Conservation (phyloP, 1,140 invertebrate genomes). For the Lordiphosa stackelbergi region DNA sequence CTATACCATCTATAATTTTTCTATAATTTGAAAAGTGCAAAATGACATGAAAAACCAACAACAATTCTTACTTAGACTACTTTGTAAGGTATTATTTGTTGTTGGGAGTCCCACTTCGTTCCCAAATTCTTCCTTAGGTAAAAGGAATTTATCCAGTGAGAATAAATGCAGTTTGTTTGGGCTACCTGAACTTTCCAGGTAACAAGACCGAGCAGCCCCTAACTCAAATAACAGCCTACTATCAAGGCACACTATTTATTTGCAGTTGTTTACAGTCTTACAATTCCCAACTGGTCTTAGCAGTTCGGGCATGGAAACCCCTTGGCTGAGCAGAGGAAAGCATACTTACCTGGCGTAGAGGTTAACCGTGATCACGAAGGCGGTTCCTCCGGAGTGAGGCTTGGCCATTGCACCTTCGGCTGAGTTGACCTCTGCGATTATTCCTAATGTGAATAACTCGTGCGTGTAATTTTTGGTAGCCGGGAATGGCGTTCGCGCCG, state of each 20-base stretch:
- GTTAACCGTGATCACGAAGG: slow-evolving; percentile 83
- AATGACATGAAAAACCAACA: too few relatives aligned
- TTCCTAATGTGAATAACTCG: slow-evolving; percentile 77
- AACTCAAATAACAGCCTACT: slow-evolving; percentile 6
- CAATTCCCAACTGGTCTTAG: slow-evolving; percentile 47
- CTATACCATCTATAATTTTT: too few relatives aligned
- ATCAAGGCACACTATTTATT: not conserved
- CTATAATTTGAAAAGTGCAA: too few relatives aligned
- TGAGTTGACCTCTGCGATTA: slow-evolving; percentile 76
- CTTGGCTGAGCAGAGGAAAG: slow-evolving; percentile 22
- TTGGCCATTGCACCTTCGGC: slow-evolving; percentile 60
- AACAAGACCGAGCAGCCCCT: too few relatives aligned
- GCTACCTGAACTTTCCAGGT: too few relatives aligned
- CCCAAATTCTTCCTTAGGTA: too few relatives aligned
- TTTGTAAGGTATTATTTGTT: too few relatives aligned
- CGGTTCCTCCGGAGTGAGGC: slow-evolving; percentile 82
- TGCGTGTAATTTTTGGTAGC: slow-evolving; percentile 77
- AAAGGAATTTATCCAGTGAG: too few relatives aligned
- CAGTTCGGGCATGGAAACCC: not conserved
- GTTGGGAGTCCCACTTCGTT: too few relatives aligned
- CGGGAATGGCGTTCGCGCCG: slow-evolving; percentile 77
- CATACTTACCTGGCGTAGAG: slow-evolving; percentile 81
- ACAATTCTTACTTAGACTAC: too few relatives aligned
- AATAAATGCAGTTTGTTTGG: too few relatives aligned
- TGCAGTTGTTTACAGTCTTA: not conserved